Base-by-base conservation (phyloP, 2,797 vertebrate genomes). In the Threskiornis aethiopicus region DNA sequence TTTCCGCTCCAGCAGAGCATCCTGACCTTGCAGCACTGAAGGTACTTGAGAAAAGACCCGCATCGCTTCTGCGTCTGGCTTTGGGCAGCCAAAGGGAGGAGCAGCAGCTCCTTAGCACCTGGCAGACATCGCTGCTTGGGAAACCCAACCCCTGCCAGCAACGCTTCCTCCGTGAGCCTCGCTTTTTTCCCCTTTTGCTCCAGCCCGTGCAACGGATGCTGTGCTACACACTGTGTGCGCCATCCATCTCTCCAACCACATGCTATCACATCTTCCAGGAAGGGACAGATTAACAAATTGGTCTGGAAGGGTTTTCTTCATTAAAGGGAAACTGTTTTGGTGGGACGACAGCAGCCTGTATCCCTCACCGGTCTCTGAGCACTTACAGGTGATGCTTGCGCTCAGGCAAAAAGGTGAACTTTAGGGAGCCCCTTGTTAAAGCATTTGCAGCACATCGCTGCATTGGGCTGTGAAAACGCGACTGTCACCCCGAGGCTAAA, bases 401-500 rank as follows among this genome's bases (percentile, higher is more conserved):
- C 25, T 2, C 8, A 1, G 28, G 25, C 14, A 35, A 67, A 51
- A 57, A 85, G 31, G 25, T 5, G 1, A 47, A 57, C 13, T 79
- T 77, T n/a, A 35, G 52, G 80, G 78, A 51, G 37, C 13, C 28
- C 35, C 39, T 46, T 3, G 1, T 25, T 28, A 35, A 75, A 84
- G 44, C 17, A 17, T 42, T 66, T 59, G 91, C 46, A 64, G 83
- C 70, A 25, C 89, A 8, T n/a, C 0, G 0, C 69, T 41, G 79
- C 71, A 4, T 14, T 3, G 5, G 42, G 71, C 84, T 47, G 57
- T 52, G 85, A 46, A 72, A 90, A 90, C 4, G 41, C 3, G 6
- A 49, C 88, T 93, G 89, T 92, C 89, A 82, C 24, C 79, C 87
- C 9, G 3, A 35, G 67, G 90, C 78, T 77, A 91, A 88, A 90